A percentile compares a stretch with the other conserved stretches of the same genome.
These are phyloP conservation scores for Venturia canescens DNA, from an alignment of 1,140 invertebrate species.

Conservation along the genomic window DNA sequence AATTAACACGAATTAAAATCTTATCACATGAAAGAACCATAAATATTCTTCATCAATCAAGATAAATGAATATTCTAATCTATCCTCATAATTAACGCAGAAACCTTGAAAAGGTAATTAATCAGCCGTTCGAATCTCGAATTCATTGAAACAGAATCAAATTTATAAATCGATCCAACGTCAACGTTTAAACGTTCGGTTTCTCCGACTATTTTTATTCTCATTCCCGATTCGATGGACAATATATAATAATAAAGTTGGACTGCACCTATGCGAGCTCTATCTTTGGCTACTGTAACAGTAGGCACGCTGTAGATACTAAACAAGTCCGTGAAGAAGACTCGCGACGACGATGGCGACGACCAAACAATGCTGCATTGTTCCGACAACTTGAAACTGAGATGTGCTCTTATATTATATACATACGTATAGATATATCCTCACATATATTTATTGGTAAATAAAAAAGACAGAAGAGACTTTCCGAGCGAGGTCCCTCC, in stretches of 20 bases:
- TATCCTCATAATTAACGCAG: no score
- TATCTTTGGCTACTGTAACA: slow-evolving; percentile 38
- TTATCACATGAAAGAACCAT: no score
- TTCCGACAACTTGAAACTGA: slow-evolving; percentile 62
- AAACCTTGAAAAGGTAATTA: neutral
- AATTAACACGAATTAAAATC: no score
- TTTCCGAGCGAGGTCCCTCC: slow-evolving; percentile 49
- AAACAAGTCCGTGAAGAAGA: slow-evolving; percentile 43
- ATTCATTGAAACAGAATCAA: no score
- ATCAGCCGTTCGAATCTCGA: neutral
- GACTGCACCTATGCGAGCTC: slow-evolving; percentile 18
- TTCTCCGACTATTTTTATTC: neutral
- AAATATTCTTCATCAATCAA: no score
- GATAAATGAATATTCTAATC: no score
- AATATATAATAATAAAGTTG: slow-evolving; percentile 38
- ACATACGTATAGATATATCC: slow-evolving; percentile 5
- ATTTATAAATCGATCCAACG: neutral
- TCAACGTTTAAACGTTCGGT: neutral
- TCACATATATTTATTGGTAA: slow-evolving; percentile 37
- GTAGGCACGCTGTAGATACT: slow-evolving; percentile 47
- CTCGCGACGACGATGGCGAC: slow-evolving; percentile 52
- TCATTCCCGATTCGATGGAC: neutral
- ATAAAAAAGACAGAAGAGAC: slow-evolving; percentile 54
- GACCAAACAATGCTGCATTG: slow-evolving; percentile 73
- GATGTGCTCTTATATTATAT: slow-evolving; percentile 45